Evolutionary conservation across 2,113 vertebrate genomes (phyloP), one percentile per base, ranked within the genome.

Genomic region (Catharus minimus): DNA sequence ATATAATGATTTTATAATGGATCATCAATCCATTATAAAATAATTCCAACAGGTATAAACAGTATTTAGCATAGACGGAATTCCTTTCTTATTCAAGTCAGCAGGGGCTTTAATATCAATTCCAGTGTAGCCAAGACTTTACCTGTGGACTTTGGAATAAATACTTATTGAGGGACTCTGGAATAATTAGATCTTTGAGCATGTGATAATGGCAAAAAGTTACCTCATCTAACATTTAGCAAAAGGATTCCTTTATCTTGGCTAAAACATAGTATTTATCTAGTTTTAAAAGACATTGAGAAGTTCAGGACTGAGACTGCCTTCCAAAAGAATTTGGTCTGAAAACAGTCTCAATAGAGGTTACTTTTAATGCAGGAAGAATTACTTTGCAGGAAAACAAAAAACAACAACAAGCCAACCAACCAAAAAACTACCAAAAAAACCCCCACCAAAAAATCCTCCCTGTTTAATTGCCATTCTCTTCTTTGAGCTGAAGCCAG

Each of bases 161-260:
- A 86, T 7, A 11, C 36, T 26, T 82, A 64, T 77, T 90, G 67
- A 86, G 91, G 68, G 23, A 61, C 33, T 74, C 47, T 38, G 56
- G 32, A 88, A 85, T 82, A 80, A 75, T 74, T 90, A 69, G n/a
- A 49, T 69, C 41, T 90, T 61, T 41, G 60, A 83, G 28, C 32
- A 69, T 82, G 72, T 71, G 88, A 53, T 92, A 88, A 76, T 68
- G 92, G 41, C 66, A 76, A 33, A 90, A 72, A 43, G 36, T 95
- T 84, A 92, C 67, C 41, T 95, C 80, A 92, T 90, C 87, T 88
- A 87, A 55, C 44, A 88, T 81, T 86, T 58, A 64, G 44, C 18
- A 72, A 74, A 80, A 91, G 65, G 88, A 94, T 94, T 88, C 71
- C 57, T 93, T 94, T 92, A 57, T 93, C 77, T 93, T 95, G 94